A percentile compares a stretch with the other conserved stretches of the same genome.
These are phyloP conservation scores for Drosophila histrio DNA, from an alignment of 2,888 invertebrate species.

Conservation along the genomic window DNA sequence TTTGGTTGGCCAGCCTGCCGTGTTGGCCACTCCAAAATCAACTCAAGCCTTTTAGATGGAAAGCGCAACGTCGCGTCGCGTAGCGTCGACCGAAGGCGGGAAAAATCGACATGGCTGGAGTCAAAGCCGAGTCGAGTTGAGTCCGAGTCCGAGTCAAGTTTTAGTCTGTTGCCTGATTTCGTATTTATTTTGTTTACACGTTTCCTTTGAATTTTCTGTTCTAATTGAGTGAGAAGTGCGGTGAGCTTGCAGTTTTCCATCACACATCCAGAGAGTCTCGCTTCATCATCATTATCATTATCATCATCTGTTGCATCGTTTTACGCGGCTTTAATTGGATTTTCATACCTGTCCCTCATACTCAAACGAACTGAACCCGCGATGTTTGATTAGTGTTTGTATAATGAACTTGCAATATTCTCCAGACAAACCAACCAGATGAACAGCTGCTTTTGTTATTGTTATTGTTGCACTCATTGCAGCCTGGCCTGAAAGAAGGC, in stretches of 20 bases:
- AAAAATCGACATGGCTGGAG: slow-evolving; percentile 66
- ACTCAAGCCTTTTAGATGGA: slow-evolving; percentile 76
- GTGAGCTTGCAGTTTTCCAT: slow-evolving; percentile 73
- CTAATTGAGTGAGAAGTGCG: slow-evolving; percentile 78
- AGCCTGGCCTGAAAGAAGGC: slow-evolving; percentile 9
- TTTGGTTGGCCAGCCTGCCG: slow-evolving; percentile 37
- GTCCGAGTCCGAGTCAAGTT: slow-evolving; percentile 2
- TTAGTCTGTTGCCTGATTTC: slow-evolving; percentile 49
- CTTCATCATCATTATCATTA: slow-evolving; percentile 41
- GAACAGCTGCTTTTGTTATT: slow-evolving; percentile 62
- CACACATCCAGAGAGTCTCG: slow-evolving; percentile 37
- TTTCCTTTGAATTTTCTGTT: slow-evolving; percentile 79
- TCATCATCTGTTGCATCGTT: slow-evolving; percentile 58
- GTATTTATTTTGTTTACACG: slow-evolving; percentile 76
- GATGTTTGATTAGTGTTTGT: slow-evolving; percentile 77
- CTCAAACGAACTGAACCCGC: slow-evolving; percentile 16
- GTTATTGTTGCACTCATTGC: slow-evolving; percentile 29
- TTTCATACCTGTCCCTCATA: slow-evolving; percentile 67
- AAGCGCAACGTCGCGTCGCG: no score
- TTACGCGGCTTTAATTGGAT: slow-evolving; percentile 76
- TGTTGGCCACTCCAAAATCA: slow-evolving; percentile 69
- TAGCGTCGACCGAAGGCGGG: slow-evolving; percentile 25
- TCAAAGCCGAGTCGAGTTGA: slow-evolving; percentile 17
- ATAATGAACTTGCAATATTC: slow-evolving; percentile 80
- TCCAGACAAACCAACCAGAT: slow-evolving; percentile 4